Base-by-base conservation (phyloP, 2,113 vertebrate species). In the Triplophysa rosa region DNA sequence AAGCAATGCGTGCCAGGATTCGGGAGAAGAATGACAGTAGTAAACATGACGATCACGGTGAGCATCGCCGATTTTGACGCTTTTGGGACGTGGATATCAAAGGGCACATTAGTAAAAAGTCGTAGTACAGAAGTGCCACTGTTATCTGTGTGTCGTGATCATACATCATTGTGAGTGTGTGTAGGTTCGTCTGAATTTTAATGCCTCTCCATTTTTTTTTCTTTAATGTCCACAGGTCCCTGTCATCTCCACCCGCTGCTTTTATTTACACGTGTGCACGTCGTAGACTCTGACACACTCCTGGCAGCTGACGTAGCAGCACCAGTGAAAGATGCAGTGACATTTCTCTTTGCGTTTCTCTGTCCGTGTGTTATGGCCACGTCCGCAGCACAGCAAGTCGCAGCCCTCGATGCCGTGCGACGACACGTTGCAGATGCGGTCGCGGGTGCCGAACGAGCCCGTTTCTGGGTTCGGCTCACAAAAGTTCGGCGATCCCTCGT, bases 241-340 rank as follows among this genome's bases (percentile, higher is more conserved):
- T 47, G 42, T 42, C 12, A 6, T 56, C 67, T 17, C 56, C 45
- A 16, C 47, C 54, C n/a, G 5, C 24, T 21, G 42, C 78, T 7
- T 70, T 94, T 91, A 99, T 92, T 98, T 99, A 95, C 97, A 99
- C 59, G 97, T 99, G 90, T 99, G 97, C 9, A 99, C 96, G 0
- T 99, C 98, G 1, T 99, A 99, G 81, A 98, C 92, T 0, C 98
- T 94, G 70, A 94, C 77, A 13, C 98, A 99, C 92, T 99, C 98
- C 90, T 99, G 97, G 87, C 98, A 99, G 91, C 97, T 98, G 80
- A 99, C 98, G 0, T 99, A 99, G 91, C 98, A 99, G 92, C 98
- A 99, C 98, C 98, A 99, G 93, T 99, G 98, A 93, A 99, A 99
- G 92, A 98, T 95, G 91, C 98, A 99, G 92, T 98, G 97, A 69